Base-by-base conservation (phyloP, 1,140 invertebrate genomes). In the Samia ricini region DNA sequence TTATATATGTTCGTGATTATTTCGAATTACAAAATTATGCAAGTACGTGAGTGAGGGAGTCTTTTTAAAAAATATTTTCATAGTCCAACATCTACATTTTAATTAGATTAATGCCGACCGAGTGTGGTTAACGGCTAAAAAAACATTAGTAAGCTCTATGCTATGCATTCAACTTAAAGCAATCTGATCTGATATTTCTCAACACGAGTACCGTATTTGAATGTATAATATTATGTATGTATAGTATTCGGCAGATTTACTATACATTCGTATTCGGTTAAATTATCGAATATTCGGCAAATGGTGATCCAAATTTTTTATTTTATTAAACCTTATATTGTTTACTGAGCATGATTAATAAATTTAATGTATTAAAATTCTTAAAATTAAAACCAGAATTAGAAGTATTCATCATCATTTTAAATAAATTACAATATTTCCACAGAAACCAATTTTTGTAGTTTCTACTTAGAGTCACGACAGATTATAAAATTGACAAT, bases 1-100 rank as follows among this genome's bases (percentile, higher is more conserved):
- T 48, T 66, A 56, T 36, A 51, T 36, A 59, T 48, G 42, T n/a
- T 58, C 64, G 52, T 64, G 56, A 62, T 71, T 20, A 36, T 50
- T 64, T 56, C 57, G 58, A 59, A 64, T 66, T 59, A 42, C 36
- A 50, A 48, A 59, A 59, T 50, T 24, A 50, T 59, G 23, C 56
- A 21, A 8, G 22, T 22, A 20, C 54, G 8, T 26, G n/a, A n/a
- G 55, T 33, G 26, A 36, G n/a, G n/a, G n/a, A 29, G 1, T 33
- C 6, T 33, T 33, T 36, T 20, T 36, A 57, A 57, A 22, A 52
- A 19, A 29, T 56, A 24, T 56, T 26, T 57, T 36, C 56, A 20
- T 36, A 19, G 23, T 18, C 18, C 54, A 26, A 12, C 10, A 29
- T 29, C 24, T 26, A 56, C 24, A 57, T 57, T 57, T 36, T 57